phyloP scores from a whole-genome alignment of 2,113 vertebrate species.

The Macrotus californicus region DNA sequence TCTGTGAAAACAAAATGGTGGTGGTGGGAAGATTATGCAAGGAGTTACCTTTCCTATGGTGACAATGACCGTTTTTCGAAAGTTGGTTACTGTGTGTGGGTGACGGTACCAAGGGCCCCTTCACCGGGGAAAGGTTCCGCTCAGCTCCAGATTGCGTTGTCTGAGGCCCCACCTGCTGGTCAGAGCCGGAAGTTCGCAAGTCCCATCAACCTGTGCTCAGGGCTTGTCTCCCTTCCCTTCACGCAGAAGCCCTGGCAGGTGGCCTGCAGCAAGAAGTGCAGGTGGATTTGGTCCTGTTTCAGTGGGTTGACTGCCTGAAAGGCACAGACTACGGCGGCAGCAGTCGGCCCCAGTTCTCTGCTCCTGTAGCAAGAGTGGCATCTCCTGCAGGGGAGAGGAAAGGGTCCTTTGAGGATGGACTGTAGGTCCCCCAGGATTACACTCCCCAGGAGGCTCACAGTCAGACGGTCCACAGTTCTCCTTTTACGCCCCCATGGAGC shows the following conservation, averaged over 20 bases:
- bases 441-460: not conserved
- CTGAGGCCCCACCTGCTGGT: conserved; percentile 43
- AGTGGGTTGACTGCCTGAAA: not conserved
- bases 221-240: not conserved
- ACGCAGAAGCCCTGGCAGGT: fast-evolving
- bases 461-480: not conserved
- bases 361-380: not conserved
- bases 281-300: not conserved
- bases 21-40: not conserved
- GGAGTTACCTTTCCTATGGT: not conserved
- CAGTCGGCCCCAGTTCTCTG: not conserved
- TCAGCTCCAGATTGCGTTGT: not conserved
- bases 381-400: not conserved
- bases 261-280: not conserved
- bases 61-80: not conserved
- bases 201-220: not conserved
- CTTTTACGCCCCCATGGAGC: not conserved
- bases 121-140: not conserved
- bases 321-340: not conserved
- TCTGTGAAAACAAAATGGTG: not conserved
- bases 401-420: no score
- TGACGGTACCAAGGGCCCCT: not conserved
- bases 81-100: not conserved
- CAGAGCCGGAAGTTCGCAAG: not conserved
- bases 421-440: not conserved